Conservation (phyloP, 1,140 invertebrate genomes). For the Drosophila nikananu region DNA sequence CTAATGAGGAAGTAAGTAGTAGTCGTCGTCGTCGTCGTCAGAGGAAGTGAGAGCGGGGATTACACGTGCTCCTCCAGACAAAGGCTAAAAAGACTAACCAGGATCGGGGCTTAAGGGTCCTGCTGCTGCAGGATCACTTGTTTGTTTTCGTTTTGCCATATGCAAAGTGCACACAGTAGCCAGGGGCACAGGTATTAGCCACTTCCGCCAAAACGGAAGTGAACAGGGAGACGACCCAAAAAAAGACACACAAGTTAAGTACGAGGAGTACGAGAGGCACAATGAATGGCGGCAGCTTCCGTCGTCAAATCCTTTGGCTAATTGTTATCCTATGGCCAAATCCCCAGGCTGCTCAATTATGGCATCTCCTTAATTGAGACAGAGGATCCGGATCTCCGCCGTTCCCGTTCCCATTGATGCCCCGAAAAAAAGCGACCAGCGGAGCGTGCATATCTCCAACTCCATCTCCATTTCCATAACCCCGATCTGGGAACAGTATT, state of each 20-base stretch:
- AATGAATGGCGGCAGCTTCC: constrained; percentile 63
- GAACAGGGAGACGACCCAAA: constrained; percentile 25
- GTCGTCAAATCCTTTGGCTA: constrained; percentile 78
- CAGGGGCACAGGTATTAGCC: constrained; percentile 44
- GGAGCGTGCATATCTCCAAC: constrained; percentile 39
- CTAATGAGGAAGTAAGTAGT: constrained; percentile 77
- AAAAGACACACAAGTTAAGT: constrained; percentile 77
- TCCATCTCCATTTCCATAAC: constrained; percentile 7
- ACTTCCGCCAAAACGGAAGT: constrained; percentile 63
- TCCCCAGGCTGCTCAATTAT: constrained; percentile 73
- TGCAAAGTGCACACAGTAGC: constrained; percentile 55
- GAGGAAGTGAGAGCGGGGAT: constrained; percentile 33
- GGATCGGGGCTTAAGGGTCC: constrained; percentile 1
- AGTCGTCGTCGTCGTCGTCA: background rate
- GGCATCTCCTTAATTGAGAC: constrained; percentile 71
- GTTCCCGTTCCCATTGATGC: constrained; percentile 47
- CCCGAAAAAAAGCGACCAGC: constrained; percentile 20
- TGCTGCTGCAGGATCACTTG: constrained; percentile 35
- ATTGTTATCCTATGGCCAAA: constrained; percentile 72
- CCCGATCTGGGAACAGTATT: constrained; percentile 44
- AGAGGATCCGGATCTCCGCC: constrained; percentile 35
- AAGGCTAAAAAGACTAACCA: constrained; percentile 49
- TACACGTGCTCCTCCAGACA: constrained; percentile 51
- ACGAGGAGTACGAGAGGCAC: constrained; percentile 30
- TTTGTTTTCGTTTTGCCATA: constrained; percentile 53